These are phyloP conservation scores for Euwallacea fornicatus DNA, from an alignment of 1,140 invertebrate species.

Conservation along the genomic window DNA sequence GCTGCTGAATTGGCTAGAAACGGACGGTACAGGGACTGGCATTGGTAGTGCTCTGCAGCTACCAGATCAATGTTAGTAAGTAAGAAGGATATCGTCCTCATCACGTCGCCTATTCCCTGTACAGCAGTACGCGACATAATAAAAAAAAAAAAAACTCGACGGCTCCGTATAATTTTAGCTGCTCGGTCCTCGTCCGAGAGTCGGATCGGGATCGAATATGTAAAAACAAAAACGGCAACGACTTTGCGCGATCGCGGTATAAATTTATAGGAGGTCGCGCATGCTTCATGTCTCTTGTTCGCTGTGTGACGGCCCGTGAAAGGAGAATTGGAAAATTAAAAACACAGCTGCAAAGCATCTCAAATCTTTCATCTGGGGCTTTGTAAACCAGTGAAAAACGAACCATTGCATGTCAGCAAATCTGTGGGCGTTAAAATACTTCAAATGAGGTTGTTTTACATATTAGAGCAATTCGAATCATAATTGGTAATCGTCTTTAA, in stretches of 20 bases:
- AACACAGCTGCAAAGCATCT: constrained; percentile 34
- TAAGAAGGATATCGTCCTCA: too few species aligned
- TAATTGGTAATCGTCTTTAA: background rate
- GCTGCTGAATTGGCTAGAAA: too few species aligned
- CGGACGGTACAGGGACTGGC: too few species aligned
- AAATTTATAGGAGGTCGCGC: constrained; percentile 47
- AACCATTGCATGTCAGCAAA: constrained; percentile 20
- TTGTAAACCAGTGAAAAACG: constrained; percentile 15
- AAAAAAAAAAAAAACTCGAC: too few species aligned
- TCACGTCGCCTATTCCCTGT: too few species aligned
- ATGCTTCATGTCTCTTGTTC: constrained; percentile 32
- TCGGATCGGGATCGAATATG: constrained; percentile 19
- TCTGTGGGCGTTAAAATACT: constrained; percentile 24
- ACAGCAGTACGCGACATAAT: too few species aligned
- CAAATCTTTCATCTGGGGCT: constrained; percentile 14
- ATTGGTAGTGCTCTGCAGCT: too few species aligned
- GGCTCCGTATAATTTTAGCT: constrained; percentile 2
- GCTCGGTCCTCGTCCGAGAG: background rate
- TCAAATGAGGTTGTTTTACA: background rate
- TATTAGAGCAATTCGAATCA: too few species aligned
- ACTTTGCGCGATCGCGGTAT: constrained; percentile 36
- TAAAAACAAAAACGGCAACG: constrained; percentile 9
- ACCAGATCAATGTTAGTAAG: too few species aligned
- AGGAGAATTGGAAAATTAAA: constrained; percentile 43
- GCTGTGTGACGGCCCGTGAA: constrained; percentile 45